These are phyloP conservation scores for Flexamia atlantica DNA, from an alignment of 2,888 invertebrate genomes.

Conservation along the genomic window DNA sequence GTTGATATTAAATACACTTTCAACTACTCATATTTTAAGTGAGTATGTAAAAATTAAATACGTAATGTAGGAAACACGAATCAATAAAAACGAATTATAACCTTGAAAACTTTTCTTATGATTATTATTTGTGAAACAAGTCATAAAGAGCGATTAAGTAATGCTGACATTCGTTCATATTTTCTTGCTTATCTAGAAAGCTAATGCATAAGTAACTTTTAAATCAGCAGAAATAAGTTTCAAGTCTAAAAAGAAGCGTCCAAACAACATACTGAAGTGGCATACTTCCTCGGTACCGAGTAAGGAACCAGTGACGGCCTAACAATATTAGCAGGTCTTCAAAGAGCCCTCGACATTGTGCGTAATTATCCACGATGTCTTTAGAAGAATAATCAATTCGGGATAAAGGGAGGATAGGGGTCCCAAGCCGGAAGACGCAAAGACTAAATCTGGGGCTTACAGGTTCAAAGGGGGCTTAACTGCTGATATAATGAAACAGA, in stretches of 20 bases:
- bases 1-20: too few species aligned
- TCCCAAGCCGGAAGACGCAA: constrained; percentile 31
- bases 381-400: constrained; percentile 49
- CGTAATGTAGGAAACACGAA: too few species aligned
- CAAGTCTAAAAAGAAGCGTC: neutral
- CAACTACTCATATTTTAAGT: too few species aligned
- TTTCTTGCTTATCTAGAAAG: too few species aligned
- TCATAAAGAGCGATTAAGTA: too few species aligned
- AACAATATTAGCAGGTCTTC: constrained; percentile 1
- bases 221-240: too few species aligned
- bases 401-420: constrained; percentile 32
- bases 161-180: too few species aligned
- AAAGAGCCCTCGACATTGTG: constrained; percentile 2
- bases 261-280: neutral
- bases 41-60: too few species aligned
- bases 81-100: too few species aligned
- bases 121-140: too few species aligned
- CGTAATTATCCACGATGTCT: constrained; percentile 39
- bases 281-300: neutral
- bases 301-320: neutral
- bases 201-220: too few species aligned
- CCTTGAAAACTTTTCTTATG: too few species aligned
- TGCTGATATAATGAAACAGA: constrained; percentile 36
- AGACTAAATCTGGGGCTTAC: constrained; percentile 43
- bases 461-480: constrained; percentile 41